Percentiles rank a stretch among this genome's conserved stretches.
These are phyloP conservation scores for Schizopygopsis pylzovi DNA, from an alignment of 2,797 vertebrate species.

Conservation along the genomic window DNA sequence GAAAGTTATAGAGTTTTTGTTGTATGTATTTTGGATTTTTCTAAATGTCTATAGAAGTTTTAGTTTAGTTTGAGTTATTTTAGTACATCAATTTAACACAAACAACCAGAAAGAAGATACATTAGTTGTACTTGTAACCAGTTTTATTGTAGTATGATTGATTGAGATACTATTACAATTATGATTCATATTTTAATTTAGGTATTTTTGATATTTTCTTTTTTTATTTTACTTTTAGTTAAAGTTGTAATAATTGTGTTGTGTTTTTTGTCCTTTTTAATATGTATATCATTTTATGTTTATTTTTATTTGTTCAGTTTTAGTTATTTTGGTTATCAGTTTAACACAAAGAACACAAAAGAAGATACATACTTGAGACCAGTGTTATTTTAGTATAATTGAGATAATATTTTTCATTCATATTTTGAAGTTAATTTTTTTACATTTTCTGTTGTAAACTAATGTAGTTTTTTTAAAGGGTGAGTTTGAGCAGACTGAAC, in stretches of 20 bases:
- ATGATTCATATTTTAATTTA: neutral
- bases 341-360: neutral
- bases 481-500: no score
- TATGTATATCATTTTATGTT: neutral
- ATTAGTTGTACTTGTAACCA: no score
- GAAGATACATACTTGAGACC: neutral
- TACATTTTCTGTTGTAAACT: neutral
- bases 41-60: no score
- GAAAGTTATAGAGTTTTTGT: no score
- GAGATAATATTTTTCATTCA: neutral
- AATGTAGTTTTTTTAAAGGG: no score
- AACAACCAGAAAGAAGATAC: no score
- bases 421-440: neutral
- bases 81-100: no score
- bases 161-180: neutral
- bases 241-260: no score
- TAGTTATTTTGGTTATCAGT: neutral
- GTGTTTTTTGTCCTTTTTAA: neutral
- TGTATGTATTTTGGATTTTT: no score
- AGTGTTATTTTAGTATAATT: neutral
- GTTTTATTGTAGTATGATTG: neutral
- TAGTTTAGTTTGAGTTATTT: no score
- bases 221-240: no score
- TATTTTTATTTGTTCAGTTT: neutral
- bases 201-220: no score